Base-by-base conservation (phyloP, 2,888 invertebrate species). In the Hartigia nigra region DNA sequence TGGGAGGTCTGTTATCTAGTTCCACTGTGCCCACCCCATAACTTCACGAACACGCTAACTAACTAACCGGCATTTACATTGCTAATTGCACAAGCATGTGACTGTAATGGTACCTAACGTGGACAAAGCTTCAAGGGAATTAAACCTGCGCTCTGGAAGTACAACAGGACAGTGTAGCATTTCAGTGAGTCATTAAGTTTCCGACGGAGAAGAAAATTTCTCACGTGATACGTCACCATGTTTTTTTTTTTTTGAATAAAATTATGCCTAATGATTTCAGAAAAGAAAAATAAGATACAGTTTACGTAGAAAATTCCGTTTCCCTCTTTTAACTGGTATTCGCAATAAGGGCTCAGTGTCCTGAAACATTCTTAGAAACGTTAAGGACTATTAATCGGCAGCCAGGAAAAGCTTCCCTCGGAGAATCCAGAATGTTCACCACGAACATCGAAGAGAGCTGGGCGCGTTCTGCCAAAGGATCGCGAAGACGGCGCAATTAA, bases 1-100 rank as follows among this genome's bases (percentile, higher is more conserved):
- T 90, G 89, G 90, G 90, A 91, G 89, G 90, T 90, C 89, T 87
- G 89, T 91, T 91, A 90, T 90, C 89, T 90, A 88, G 87, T 83
- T 79, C 84, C 83, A 81, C 84, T 80, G 39, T 23, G n/a, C 37
- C 69, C 36, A 35, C 83, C 82, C 82, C 83, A 81, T 84, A 82
- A 86, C 87, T 89, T 87, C 88, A 84, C 88, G 86, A 90, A 90
- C 90, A 91, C 88, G 90, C 91, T 87, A 89, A 89, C 90, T 90
- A 90, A 91, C 90, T 90, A 90, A 91, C 89, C 88, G 85, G 86
- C 89, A 91, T 91, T 91, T 91, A 91, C 91, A 91, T 91, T 91
- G 91, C 91, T 91, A 91, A 91, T 91, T 91, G 90, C 88, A 83
- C 86, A 86, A 84, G 84, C 88, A 88, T 87, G 88, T 84, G 87